Evolutionary conservation across 2,888 invertebrate genomes (phyloP).

Genomic region (Rhimphoctona megacephalus): DNA sequence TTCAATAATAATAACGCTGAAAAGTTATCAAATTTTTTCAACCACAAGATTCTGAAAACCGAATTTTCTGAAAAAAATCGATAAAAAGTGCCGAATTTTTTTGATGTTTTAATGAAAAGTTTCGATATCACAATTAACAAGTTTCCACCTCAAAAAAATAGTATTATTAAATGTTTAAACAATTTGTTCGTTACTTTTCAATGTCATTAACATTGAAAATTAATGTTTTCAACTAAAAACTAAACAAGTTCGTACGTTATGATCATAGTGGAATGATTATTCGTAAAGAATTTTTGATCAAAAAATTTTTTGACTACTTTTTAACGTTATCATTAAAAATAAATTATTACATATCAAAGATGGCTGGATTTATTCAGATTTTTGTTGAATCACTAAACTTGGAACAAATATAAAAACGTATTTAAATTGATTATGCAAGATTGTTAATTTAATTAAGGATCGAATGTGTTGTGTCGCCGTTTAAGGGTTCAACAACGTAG

Average conservation of each 20-base stretch:
- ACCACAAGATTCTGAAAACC: background rate
- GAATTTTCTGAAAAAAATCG: background rate
- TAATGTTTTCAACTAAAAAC: too few species aligned
- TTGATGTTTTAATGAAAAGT: background rate
- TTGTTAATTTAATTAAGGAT: constrained; percentile 17
- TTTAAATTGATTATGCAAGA: constrained; percentile 2
- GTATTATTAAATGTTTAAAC: too few species aligned
- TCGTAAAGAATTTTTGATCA: too few species aligned
- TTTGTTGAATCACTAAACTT: background rate
- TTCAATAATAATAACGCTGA: background rate
- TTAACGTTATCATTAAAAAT: too few species aligned
- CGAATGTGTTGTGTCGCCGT: constrained; percentile 45
- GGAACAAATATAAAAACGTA: background rate
- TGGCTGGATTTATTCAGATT: background rate
- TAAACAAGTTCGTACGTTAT: too few species aligned
- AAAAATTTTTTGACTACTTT: too few species aligned
- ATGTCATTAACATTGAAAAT: too few species aligned
- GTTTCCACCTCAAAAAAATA: too few species aligned
- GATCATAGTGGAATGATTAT: too few species aligned
- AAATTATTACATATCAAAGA: too few species aligned
- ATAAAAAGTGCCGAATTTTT: background rate
- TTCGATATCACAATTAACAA: background rate
- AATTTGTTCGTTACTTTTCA: too few species aligned
- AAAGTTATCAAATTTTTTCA: background rate
- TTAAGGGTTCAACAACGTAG: constrained; percentile 4